Percentiles rank a stretch among this genome's conserved stretches.
Evolutionary conservation across 2,113 vertebrate genomes (phyloP).

Genomic region (Chascanopsetta lugubris): DNA sequence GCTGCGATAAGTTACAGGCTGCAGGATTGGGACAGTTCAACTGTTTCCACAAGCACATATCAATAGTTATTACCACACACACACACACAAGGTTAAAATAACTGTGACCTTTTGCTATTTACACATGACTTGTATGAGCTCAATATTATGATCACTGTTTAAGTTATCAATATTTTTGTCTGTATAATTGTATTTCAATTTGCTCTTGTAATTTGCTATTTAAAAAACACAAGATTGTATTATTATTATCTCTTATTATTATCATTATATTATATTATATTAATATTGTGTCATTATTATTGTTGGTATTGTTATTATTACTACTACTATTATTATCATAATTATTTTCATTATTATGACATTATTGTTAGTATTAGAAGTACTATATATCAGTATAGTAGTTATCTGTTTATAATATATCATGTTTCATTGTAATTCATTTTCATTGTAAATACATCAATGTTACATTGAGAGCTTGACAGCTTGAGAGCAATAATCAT

Average conservation of each 20-base stretch:
- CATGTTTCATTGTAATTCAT: too few relatives aligned
- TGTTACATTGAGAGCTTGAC: too few relatives aligned
- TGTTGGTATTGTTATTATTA: not conserved
- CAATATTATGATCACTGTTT: not conserved
- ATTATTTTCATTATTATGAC: not conserved
- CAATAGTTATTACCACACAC: slow-evolving; percentile 15
- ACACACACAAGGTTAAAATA: too few relatives aligned
- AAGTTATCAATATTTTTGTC: not conserved
- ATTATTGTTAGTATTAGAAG: too few relatives aligned
- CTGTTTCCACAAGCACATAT: slow-evolving; percentile 77
- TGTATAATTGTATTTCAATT: not conserved
- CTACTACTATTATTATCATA: not conserved
- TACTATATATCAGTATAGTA: not conserved
- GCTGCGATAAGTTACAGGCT: slow-evolving; percentile 65
- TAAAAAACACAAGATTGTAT: not conserved
- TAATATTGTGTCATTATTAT: not conserved
- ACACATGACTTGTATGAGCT: not conserved
- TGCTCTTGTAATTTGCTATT: not conserved
- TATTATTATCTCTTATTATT: not conserved
- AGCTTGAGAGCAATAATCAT: too few relatives aligned
- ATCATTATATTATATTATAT: not conserved
- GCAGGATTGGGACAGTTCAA: slow-evolving; percentile 57
- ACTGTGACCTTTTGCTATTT: not conserved
- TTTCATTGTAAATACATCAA: too few relatives aligned
- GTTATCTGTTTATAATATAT: too few relatives aligned